phyloP scores from a whole-genome alignment of 2,888 invertebrate genomes.

The Amphipoea oculea region DNA sequence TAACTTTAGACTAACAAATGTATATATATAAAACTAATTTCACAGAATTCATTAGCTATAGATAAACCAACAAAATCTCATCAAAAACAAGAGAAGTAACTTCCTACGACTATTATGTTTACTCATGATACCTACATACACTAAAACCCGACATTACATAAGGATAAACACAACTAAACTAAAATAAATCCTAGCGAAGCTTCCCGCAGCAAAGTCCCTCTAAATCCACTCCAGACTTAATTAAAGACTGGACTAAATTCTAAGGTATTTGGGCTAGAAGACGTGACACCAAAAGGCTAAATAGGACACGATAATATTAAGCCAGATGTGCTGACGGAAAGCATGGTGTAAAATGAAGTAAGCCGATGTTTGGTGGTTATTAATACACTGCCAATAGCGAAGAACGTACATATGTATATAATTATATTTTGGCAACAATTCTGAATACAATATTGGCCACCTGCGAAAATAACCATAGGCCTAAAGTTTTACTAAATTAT shows the following conservation, averaged over 20 bases:
- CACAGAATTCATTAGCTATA: background rate
- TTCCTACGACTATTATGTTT: background rate
- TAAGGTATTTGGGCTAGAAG: slow-evolving; percentile 54
- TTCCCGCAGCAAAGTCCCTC: slow-evolving; percentile 27
- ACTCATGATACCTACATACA: slow-evolving; percentile 1
- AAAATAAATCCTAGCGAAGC: slow-evolving; percentile 41
- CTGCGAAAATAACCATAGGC: background rate
- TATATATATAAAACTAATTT: background rate
- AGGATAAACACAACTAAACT: slow-evolving; percentile 37
- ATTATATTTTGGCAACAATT: slow-evolving; percentile 20
- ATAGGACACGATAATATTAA: slow-evolving; percentile 47
- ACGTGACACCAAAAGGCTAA: slow-evolving; percentile 40
- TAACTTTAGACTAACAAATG: background rate
- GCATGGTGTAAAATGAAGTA: slow-evolving; percentile 34
- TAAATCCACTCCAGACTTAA: slow-evolving; percentile 53
- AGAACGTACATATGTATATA: slow-evolving; percentile 3
- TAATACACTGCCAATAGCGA: slow-evolving; percentile 40
- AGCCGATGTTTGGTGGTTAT: slow-evolving; percentile 10
- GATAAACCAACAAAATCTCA: background rate
- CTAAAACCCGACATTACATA: slow-evolving; percentile 19
- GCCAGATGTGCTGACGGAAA: slow-evolving; percentile 47
- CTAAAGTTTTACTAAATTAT: background rate
- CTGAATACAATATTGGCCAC: background rate
- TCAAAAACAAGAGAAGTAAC: background rate
- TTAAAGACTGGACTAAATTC: slow-evolving; percentile 53